Conservation (phyloP, 2,113 vertebrate species). For the Oostethus manadensis region DNA sequence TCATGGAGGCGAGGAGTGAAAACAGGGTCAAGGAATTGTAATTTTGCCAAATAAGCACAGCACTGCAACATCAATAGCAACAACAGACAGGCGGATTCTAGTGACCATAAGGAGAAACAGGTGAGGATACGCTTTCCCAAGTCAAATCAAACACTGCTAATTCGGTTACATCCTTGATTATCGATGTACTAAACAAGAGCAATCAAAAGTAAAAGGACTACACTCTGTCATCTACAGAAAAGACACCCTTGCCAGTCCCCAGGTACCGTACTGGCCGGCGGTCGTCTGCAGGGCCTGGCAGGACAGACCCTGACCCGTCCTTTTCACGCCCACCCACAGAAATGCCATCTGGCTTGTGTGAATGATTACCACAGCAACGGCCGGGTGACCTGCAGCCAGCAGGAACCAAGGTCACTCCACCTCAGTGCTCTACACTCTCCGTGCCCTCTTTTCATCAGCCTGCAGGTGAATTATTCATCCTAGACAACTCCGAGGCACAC, state of each 20-base stretch:
- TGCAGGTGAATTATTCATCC: constrained; percentile 69
- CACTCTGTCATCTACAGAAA: background rate
- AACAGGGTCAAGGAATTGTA: constrained; percentile 35
- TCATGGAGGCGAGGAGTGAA: constrained; percentile 35
- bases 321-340: constrained; percentile 73
- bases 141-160: constrained; percentile 11
- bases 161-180: constrained; percentile 2
- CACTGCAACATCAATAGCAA: constrained; percentile 44
- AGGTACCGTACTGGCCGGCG: constrained; percentile 52
- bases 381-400: constrained; percentile 71
- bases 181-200: background rate
- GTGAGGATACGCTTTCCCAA: constrained; percentile 18
- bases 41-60: constrained; percentile 51
- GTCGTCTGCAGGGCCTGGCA: constrained; percentile 65
- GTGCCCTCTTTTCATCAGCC: constrained; percentile 65
- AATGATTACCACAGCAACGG: constrained; percentile 77
- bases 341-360: constrained; percentile 80
- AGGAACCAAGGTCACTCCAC: constrained; percentile 76
- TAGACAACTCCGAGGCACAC: constrained; percentile 39
- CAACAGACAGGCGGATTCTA: constrained; percentile 40
- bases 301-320: constrained; percentile 74
- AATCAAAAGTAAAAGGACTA: constrained; percentile 3
- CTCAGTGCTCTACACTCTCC: constrained; percentile 62
- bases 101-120: constrained; percentile 14
- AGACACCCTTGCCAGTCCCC: constrained; percentile 28